phyloP scores from a whole-genome alignment of 2,113 vertebrate species.

The Piprites chloris region DNA sequence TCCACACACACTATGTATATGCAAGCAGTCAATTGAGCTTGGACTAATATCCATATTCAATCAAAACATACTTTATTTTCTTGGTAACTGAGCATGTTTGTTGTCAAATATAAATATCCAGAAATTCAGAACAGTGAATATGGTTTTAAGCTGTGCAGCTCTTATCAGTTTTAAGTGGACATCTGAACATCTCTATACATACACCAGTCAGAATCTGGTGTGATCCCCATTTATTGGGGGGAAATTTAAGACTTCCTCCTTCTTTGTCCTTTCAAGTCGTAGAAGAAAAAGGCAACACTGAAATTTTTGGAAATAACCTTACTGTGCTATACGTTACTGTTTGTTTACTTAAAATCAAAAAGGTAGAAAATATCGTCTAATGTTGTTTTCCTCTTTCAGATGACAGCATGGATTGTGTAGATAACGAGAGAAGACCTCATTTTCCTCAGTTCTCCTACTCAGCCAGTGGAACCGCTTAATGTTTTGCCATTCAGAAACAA shows the following conservation, averaged over 20 bases:
- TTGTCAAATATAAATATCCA: background rate
- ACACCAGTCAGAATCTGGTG: background rate
- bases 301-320: background rate
- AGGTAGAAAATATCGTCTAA: background rate
- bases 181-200: background rate
- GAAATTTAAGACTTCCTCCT: background rate
- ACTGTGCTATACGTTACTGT: fast-evolving
- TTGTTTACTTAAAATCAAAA: background rate
- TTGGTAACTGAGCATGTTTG: background rate
- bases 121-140: background rate
- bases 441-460: conserved; percentile 98
- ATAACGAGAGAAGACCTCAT: conserved; percentile 92
- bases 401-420: conserved; percentile 91
- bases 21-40: background rate
- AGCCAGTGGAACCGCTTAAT: conserved; percentile 89
- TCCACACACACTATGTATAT: background rate
- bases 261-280: background rate
- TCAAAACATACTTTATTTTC: background rate
- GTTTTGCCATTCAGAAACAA: conserved; percentile 64
- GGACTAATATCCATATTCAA: background rate
- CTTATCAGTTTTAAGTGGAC: background rate
- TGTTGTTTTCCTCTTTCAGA: conserved; percentile 66
- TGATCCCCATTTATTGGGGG: background rate
- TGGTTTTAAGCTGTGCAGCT: background rate
- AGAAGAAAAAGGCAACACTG: background rate